Conservation (phyloP, 1,140 invertebrate species). For the Meteorus sp. region DNA sequence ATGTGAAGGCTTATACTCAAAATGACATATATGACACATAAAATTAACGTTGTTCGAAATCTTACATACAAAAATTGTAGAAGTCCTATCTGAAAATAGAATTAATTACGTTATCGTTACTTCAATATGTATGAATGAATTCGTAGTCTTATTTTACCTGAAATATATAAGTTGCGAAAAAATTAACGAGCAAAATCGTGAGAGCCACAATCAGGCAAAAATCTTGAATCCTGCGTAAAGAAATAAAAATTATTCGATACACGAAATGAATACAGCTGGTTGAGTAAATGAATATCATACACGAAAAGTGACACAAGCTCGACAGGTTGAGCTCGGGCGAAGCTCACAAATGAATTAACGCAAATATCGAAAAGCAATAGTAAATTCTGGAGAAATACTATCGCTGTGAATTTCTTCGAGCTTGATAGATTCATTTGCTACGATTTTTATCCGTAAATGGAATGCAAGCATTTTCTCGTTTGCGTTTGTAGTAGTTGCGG, state of each 20-base stretch:
- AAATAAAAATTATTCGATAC: slow-evolving; percentile 12
- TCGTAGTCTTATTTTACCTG: slow-evolving; percentile 61
- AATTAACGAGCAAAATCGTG: slow-evolving; percentile 65
- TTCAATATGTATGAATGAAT: slow-evolving; percentile 7
- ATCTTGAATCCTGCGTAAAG: slow-evolving; percentile 67
- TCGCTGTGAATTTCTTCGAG: slow-evolving; percentile 46
- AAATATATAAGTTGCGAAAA: slow-evolving; percentile 75
- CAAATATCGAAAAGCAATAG: slow-evolving; percentile 51
- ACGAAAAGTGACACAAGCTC: slow-evolving; percentile 52
- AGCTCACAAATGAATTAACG: slow-evolving; percentile 52
- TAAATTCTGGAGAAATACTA: slow-evolving; percentile 47
- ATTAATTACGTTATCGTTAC: slow-evolving; percentile 16
- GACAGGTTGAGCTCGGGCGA: slow-evolving; percentile 42
- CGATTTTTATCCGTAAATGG: not conserved
- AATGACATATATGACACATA: slow-evolving; percentile 62
- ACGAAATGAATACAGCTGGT: not conserved
- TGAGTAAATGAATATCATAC: slow-evolving; percentile 33
- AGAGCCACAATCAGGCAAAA: slow-evolving; percentile 68
- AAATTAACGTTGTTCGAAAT: slow-evolving; percentile 63
- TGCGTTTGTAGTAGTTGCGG: no score
- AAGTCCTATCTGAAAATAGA: slow-evolving; percentile 63
- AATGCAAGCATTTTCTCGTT: no score
- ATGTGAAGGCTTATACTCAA: slow-evolving; percentile 63
- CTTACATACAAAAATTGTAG: slow-evolving; percentile 68
- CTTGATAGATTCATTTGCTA: slow-evolving; percentile 50